A percentile compares a stretch with the other conserved stretches of the same genome.
phyloP scores from a whole-genome alignment of 1,140 invertebrate species.

The Chrysopa pallens region DNA sequence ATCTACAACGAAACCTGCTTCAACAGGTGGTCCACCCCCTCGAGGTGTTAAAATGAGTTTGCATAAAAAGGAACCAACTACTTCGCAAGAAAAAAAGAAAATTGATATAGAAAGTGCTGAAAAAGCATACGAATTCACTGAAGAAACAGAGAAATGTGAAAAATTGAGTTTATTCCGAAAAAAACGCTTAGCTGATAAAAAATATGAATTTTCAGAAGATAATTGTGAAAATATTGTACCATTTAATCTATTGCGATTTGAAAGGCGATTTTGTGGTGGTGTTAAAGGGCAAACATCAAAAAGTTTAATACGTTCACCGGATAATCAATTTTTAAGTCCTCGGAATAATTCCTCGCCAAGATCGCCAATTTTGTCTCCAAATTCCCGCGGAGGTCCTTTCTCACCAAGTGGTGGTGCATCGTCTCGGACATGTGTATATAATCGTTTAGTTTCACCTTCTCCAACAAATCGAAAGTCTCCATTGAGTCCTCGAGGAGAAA shows the following conservation, averaged over 20 bases:
- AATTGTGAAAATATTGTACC: constrained; percentile 71
- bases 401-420: constrained; percentile 9
- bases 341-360: constrained; percentile 11
- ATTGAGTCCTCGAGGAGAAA: constrained; percentile 16
- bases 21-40: constrained; percentile 1
- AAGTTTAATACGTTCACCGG: constrained; percentile 15
- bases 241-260: constrained; percentile 31
- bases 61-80: neutral
- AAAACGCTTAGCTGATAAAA: constrained; percentile 69
- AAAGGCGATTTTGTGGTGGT: constrained; percentile 14
- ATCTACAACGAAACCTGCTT: neutral
- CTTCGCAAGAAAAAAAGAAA: constrained; percentile 19
- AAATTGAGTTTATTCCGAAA: constrained; percentile 67
- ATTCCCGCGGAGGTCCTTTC: constrained; percentile 18
- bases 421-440: constrained; percentile 14
- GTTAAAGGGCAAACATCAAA: constrained; percentile 9
- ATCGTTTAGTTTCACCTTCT: constrained; percentile 15
- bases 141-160: constrained; percentile 63
- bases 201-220: constrained; percentile 78
- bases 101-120: constrained; percentile 40
- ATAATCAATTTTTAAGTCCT: constrained; percentile 20
- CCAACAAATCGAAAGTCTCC: constrained; percentile 21
- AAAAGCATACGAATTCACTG: constrained; percentile 70
- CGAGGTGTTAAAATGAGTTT: too few species aligned
- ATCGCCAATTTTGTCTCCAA: constrained; percentile 21